phyloP scores from a whole-genome alignment of 2,888 invertebrate genomes.

The Piscicola geometra region DNA sequence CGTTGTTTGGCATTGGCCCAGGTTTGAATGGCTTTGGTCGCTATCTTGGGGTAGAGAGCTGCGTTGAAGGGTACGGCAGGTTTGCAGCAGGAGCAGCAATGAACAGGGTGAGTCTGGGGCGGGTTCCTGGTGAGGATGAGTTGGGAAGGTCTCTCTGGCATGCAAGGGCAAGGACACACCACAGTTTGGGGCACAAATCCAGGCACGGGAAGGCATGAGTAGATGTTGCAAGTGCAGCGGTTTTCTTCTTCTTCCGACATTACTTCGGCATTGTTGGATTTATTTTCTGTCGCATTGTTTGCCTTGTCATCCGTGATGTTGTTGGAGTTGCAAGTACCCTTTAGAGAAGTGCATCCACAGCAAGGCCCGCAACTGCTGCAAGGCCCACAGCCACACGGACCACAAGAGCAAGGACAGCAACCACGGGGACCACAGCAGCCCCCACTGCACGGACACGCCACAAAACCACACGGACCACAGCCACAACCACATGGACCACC shows the following conservation, averaged over 20 bases:
- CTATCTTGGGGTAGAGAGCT: constrained; percentile 25
- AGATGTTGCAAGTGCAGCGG: not conserved
- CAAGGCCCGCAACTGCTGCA: not conserved
- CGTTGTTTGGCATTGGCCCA: constrained; percentile 23
- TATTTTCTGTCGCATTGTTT: not conserved
- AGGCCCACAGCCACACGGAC: not conserved
- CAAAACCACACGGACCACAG: constrained; percentile 18
- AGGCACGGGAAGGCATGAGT: constrained; percentile 3
- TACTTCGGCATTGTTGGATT: not conserved
- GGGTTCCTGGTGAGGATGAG: constrained; percentile 24
- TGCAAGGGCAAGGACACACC: constrained; percentile 30
- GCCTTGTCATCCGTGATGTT: not conserved
- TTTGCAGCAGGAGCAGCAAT: constrained; percentile 31
- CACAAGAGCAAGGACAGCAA: not conserved
- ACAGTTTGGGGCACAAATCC: not conserved
- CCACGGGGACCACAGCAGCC: constrained; percentile 14
- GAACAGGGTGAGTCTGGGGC: constrained; percentile 14
- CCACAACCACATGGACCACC: not conserved
- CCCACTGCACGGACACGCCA: not conserved
- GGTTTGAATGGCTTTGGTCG: constrained; percentile 5
- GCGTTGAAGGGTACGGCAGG: constrained; percentile 28
- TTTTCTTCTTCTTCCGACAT: not conserved
- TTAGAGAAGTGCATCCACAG: no score
- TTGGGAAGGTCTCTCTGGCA: constrained; percentile 1
- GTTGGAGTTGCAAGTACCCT: not conserved